These are phyloP conservation scores for Biston betularia DNA, from an alignment of 2,888 invertebrate species.

Conservation along the genomic window DNA sequence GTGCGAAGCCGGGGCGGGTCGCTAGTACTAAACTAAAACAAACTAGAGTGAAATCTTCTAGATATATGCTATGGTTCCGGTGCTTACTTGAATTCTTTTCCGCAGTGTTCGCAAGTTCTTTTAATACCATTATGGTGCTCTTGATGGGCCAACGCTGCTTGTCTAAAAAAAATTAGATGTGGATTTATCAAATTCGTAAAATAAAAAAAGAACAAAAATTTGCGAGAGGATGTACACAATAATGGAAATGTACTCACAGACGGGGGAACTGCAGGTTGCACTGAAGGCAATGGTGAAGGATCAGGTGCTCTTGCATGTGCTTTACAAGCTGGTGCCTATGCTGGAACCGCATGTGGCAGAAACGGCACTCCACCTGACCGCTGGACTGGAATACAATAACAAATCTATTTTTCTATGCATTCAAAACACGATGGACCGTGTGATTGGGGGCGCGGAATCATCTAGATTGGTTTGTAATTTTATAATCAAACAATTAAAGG, in stretches of 20 bases:
- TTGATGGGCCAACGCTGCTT: slow-evolving; percentile 65
- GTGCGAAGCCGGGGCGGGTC: too few species aligned
- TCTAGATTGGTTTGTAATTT: too few species aligned
- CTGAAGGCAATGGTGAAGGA: slow-evolving; percentile 59
- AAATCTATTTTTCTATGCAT: not conserved
- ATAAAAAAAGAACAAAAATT: too few species aligned
- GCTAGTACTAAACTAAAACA: too few species aligned
- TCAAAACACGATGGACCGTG: not conserved
- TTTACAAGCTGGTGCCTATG: slow-evolving; percentile 57
- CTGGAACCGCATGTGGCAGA: slow-evolving; percentile 74
- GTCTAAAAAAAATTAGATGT: slow-evolving; percentile 53
- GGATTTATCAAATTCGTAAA: not conserved
- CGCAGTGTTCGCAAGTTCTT: slow-evolving; percentile 72
- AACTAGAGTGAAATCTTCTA: too few species aligned
- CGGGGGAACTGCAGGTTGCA: slow-evolving; percentile 67
- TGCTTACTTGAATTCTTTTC: slow-evolving; percentile 72
- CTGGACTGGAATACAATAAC: slow-evolving; percentile 51
- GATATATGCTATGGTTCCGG: not conserved
- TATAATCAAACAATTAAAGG: too few species aligned
- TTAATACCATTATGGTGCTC: slow-evolving; percentile 75
- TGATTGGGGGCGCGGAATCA: too few species aligned
- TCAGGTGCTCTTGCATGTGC: slow-evolving; percentile 65
- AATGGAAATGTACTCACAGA: slow-evolving; percentile 59
- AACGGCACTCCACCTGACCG: slow-evolving; percentile 69
- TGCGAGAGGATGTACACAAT: too few species aligned